Evolutionary conservation across 2,888 invertebrate species (phyloP).

Genomic region (Phoenoteleia sp.): DNA sequence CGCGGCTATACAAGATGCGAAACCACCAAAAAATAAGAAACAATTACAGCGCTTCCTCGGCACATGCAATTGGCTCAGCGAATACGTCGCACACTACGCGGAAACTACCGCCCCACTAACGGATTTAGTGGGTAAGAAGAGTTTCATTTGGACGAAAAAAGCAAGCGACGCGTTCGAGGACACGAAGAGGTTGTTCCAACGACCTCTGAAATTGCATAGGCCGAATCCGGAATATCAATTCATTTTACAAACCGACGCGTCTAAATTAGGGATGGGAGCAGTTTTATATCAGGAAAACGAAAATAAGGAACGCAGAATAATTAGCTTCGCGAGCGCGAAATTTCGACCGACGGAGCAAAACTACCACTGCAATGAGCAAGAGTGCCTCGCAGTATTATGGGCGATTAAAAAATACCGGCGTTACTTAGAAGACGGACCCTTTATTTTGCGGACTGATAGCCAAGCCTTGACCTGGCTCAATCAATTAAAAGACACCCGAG

Average conservation of each 20-base stretch:
- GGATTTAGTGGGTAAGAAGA: neutral
- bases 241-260: conserved; percentile 39
- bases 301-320: neutral
- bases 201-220: neutral
- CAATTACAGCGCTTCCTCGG: conserved; percentile 17
- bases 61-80: conserved; percentile 58
- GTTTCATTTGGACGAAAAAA: neutral
- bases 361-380: neutral
- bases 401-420: too few species aligned
- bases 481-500: too few species aligned
- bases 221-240: neutral
- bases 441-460: too few species aligned
- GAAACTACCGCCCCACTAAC: conserved; percentile 2
- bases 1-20: conserved; percentile 2
- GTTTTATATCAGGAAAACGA: neutral
- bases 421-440: too few species aligned
- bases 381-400: neutral
- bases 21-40: conserved; percentile 13
- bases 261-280: neutral
- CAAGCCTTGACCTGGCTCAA: too few species aligned
- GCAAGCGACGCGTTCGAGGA: conserved; percentile 20
- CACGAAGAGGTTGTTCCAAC: conserved; percentile 1
- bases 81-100: conserved; percentile 26
- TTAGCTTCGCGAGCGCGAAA: conserved; percentile 20
- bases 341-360: neutral